These are phyloP conservation scores for Rhogogaster chlorosoma DNA, from an alignment of 2,888 invertebrate genomes.

Conservation along the genomic window DNA sequence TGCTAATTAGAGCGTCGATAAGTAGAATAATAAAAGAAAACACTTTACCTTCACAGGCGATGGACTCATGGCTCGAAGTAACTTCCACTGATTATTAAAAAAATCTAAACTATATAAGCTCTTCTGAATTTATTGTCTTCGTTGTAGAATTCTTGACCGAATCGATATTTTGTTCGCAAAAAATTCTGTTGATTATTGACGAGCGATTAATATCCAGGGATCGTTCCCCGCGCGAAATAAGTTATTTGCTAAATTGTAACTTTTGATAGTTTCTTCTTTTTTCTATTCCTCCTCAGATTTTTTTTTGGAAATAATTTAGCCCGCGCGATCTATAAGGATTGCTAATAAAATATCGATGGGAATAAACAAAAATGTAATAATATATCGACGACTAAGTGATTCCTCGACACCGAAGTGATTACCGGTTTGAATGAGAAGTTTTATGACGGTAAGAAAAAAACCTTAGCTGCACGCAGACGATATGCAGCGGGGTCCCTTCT, in stretches of 20 bases:
- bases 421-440: not conserved
- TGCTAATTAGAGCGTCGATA: too few relatives aligned
- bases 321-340: not conserved
- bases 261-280: not conserved
- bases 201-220: not conserved
- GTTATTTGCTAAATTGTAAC: not conserved
- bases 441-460: not conserved
- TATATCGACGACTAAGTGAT: not conserved
- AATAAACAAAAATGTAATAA: not conserved
- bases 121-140: not conserved
- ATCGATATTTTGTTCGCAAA: not conserved
- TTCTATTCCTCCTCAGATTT: not conserved
- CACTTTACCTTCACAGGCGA: not conserved
- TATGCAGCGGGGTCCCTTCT: not conserved
- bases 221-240: not conserved
- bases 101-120: not conserved
- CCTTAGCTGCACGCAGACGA: not conserved
- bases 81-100: constrained; percentile 3
- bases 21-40: not conserved
- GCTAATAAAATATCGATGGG: not conserved
- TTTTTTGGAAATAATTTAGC: not conserved
- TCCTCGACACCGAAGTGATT: not conserved
- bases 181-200: not conserved
- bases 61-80: not conserved
- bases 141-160: not conserved